A percentile compares a stretch with the other conserved stretches of the same genome.
These are phyloP conservation scores for Mesorhabditis spiculigera DNA, from an alignment of 2,888 invertebrate species.

Conservation along the genomic window DNA sequence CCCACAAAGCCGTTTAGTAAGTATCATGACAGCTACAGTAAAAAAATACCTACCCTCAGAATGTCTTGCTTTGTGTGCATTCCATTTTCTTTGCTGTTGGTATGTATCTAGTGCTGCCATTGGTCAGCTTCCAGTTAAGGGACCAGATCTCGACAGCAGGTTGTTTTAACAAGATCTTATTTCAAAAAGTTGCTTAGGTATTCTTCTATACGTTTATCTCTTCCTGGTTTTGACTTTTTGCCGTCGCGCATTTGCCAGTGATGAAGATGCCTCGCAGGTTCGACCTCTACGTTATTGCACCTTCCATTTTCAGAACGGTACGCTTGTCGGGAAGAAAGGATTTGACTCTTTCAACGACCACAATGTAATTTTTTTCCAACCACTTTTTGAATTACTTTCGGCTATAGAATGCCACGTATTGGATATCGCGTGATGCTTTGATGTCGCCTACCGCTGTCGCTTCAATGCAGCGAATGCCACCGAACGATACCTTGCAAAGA, in stretches of 20 bases:
- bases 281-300: constrained; percentile 5
- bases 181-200: constrained; percentile 16
- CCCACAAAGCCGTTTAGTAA: constrained; percentile 30
- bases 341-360: constrained; percentile 4
- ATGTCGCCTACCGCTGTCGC: background rate
- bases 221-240: constrained; percentile 16
- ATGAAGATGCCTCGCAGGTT: constrained; percentile 9
- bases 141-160: constrained; percentile 30
- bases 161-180: constrained; percentile 10
- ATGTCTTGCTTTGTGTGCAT: constrained; percentile 18
- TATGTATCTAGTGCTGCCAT: constrained; percentile 29
- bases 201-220: constrained; percentile 25
- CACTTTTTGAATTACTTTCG: background rate
- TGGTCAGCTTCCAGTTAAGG: constrained; percentile 24
- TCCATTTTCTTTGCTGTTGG: constrained; percentile 22
- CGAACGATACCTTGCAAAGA: background rate
- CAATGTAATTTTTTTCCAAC: background rate
- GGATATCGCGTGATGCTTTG: background rate
- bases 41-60: background rate
- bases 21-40: constrained; percentile 24
- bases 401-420: background rate
- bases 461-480: background rate
- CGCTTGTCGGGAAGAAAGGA: background rate
- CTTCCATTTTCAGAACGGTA: background rate
- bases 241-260: constrained; percentile 12